These are phyloP conservation scores for Zeus faber DNA, from an alignment of 2,113 vertebrate genomes.

Conservation along the genomic window DNA sequence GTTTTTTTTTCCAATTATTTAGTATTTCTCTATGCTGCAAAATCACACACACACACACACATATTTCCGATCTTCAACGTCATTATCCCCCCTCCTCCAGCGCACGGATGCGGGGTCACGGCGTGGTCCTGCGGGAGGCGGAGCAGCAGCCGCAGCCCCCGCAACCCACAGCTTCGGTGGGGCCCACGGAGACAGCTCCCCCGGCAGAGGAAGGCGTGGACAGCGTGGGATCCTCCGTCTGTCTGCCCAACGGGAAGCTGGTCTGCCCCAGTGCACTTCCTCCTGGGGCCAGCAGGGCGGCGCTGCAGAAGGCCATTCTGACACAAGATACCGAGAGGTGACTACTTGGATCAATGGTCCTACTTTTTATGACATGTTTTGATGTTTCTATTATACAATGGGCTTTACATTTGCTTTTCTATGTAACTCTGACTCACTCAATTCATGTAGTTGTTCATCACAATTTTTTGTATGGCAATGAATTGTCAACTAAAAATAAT, in stretches of 20 bases:
- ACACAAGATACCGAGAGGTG: slow-evolving; percentile 86
- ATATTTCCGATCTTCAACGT: not conserved
- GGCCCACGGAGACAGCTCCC: slow-evolving; percentile 5
- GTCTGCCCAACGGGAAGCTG: slow-evolving; percentile 80
- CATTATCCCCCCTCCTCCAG: slow-evolving; percentile 44
- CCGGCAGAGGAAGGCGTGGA: slow-evolving; percentile 79
- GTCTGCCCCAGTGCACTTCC: slow-evolving; percentile 83
- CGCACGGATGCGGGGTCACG: slow-evolving; percentile 83
- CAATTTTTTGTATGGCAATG: no score
- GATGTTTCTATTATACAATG: no score
- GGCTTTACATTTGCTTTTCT: no score
- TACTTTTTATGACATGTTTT: no score
- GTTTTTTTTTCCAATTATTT: no score
- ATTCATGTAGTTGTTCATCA: no score
- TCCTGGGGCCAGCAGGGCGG: slow-evolving; percentile 78
- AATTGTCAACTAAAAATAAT: no score
- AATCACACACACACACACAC: no score
- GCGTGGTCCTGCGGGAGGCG: slow-evolving; percentile 65
- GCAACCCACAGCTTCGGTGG: not conserved
- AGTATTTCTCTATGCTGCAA: no score
- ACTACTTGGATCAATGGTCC: slow-evolving; percentile 13
- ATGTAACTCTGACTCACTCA: no score
- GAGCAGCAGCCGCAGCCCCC: slow-evolving; percentile 37
- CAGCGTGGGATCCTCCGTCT: slow-evolving; percentile 82
- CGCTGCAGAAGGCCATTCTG: slow-evolving; percentile 85